Evolutionary conservation across 2,113 vertebrate species (phyloP).

Genomic region (Merops nubicus): DNA sequence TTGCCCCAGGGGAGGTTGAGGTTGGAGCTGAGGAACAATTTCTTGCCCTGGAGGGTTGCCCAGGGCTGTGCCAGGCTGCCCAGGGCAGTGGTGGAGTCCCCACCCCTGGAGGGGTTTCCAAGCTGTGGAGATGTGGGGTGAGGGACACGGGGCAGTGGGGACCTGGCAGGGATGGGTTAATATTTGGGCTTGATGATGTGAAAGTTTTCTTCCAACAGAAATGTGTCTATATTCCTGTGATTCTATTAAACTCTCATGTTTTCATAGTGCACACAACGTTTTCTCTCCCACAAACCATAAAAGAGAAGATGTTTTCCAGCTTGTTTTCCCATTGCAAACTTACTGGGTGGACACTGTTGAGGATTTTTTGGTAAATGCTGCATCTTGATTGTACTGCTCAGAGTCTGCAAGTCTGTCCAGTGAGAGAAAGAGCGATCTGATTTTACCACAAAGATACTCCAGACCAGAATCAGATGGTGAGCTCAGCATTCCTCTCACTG

Average conservation of each 20-base stretch:
- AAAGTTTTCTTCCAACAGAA: too few species aligned
- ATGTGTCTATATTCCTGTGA: too few species aligned
- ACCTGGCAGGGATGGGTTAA: too few species aligned
- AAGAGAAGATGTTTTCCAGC: not conserved
- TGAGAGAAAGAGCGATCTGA: not conserved
- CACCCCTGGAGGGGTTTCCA: too few species aligned
- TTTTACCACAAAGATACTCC: not conserved
- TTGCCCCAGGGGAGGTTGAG: too few species aligned
- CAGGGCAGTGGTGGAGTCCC: too few species aligned
- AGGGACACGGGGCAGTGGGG: too few species aligned
- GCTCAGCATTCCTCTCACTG: not conserved
- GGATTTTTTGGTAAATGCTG: not conserved
- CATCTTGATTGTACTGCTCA: not conserved
- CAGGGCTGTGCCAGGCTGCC: too few species aligned
- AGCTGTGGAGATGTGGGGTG: too few species aligned
- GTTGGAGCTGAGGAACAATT: too few species aligned
- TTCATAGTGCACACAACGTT: fast-evolving
- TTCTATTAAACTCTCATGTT: not conserved
- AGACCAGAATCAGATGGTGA: not conserved
- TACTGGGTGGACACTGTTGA: not conserved
- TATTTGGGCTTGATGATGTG: too few species aligned
- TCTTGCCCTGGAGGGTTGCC: too few species aligned
- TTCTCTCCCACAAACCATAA: not conserved
- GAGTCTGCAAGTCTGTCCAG: not conserved
- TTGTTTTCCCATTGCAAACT: not conserved